Evolutionary conservation across 2,888 invertebrate genomes (phyloP), one percentile per base, ranked within the genome.

Genomic region (Phymatocera aterrima): DNA sequence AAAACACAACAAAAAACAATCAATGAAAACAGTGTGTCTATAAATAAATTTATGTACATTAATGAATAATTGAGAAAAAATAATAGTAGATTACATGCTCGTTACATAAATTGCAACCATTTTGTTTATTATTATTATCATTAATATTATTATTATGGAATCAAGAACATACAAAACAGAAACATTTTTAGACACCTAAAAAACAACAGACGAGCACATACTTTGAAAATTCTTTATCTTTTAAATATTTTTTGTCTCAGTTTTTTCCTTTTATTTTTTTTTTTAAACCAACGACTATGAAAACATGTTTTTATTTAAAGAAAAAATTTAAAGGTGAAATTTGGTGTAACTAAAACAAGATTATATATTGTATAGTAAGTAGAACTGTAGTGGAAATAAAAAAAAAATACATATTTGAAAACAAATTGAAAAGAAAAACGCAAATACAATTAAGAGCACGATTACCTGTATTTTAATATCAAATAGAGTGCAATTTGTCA

Each of bases 311-410:
- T 75, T 74, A 78, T 57, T 78, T 78, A 12, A 61, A 82, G 80
- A 80, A n/a, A n/a, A n/a, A 83, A 79, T 80, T 83, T 84, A 82
- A 84, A 79, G 84, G 80, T 82, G 83, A 83, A 82, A 75, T 83
- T 86, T 85, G 84, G 83, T 87, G 87, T 88, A 87, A 82, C 84
- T n/a, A n/a, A n/a, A 84, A 86, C 82, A 81, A 83, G 80, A 84
- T n/a, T n/a, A n/a, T n/a, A n/a, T 85, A 87, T 86, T 89, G 89
- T 89, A 89, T 89, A 89, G 85, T 84, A 85, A 86, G 83, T 88
- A 89, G 88, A 83, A 83, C 80, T 87, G 85, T 86, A 86, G 87
- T 82, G 86, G 86, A 86, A 88, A 87, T 89, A 88, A 88, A 88
- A 86, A 81, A 88, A 87, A 86, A 81, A 77, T 81, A 87, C 83